A percentile compares a stretch with the other conserved stretches of the same genome.
Conservation (phyloP, 2,113 vertebrate genomes). For the Pogonocichla stellata region DNA sequence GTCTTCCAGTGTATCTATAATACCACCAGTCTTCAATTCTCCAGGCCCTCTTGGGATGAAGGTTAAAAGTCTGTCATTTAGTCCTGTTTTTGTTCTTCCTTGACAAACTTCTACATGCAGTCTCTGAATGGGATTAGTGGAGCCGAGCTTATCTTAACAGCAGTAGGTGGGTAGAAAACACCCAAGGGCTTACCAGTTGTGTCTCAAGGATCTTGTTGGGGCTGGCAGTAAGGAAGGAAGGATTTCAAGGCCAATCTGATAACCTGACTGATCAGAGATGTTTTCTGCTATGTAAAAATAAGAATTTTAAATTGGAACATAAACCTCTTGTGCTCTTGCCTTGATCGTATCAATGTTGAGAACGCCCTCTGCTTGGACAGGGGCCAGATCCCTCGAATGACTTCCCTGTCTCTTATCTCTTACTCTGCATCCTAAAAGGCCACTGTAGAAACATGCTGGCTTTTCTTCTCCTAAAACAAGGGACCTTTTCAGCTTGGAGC, state of each 20-base stretch:
- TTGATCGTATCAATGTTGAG: constrained; percentile 46
- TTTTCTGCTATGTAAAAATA: constrained; percentile 47
- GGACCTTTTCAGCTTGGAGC: constrained; percentile 15
- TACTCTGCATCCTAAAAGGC: constrained; percentile 1
- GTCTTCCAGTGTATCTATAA: not conserved
- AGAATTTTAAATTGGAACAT: constrained; percentile 5
- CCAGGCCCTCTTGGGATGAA: not conserved
- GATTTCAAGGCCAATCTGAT: constrained; percentile 45
- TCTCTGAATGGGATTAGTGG: not conserved
- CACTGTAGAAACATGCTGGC: not conserved
- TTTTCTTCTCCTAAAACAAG: constrained; percentile 19
- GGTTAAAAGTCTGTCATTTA: not conserved
- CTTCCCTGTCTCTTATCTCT: constrained; percentile 47
- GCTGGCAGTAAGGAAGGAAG: constrained; percentile 2
- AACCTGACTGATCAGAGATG: constrained; percentile 8
- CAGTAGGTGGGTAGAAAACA: not conserved
- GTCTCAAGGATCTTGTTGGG: not conserved
- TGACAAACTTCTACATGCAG: not conserved
- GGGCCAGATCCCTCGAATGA: constrained; percentile 26
- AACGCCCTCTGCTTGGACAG: not conserved
- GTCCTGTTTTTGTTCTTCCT: not conserved
- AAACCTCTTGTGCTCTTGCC: constrained; percentile 17
- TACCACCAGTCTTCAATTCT: not conserved
- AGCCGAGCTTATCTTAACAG: not conserved
- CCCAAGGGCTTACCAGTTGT: not conserved